These are phyloP conservation scores for Polypterus senegalus DNA, from an alignment of 2,113 vertebrate genomes.

Conservation along the genomic window DNA sequence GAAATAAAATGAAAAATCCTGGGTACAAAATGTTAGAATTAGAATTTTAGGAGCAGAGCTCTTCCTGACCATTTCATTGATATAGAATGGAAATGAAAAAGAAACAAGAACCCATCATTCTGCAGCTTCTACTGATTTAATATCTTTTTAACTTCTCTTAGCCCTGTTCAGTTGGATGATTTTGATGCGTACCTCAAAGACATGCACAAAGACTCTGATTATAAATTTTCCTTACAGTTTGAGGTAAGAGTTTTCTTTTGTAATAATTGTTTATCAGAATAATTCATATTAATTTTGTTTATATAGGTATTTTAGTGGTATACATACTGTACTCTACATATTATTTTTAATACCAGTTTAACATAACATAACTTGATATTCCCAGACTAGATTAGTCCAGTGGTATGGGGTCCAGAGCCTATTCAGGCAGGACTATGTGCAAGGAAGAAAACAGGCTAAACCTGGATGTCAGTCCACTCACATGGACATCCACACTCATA, in stretches of 20 bases:
- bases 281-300: too few species aligned
- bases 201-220: slow-evolving; percentile 94
- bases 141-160: slow-evolving; percentile 36
- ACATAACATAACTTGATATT: neutral
- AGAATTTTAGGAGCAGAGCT: too few species aligned
- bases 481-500: too few species aligned
- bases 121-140: neutral
- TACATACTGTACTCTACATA: neutral
- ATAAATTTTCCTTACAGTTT: slow-evolving; percentile 94
- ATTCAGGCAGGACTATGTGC: too few species aligned
- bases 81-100: neutral
- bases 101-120: neutral
- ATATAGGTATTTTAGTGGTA: neutral
- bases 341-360: too few species aligned
- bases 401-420: too few species aligned
- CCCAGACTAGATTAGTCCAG: neutral
- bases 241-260: slow-evolving; percentile 58
- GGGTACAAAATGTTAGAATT: too few species aligned
- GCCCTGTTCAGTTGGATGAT: slow-evolving; percentile 83
- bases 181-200: slow-evolving; percentile 89
- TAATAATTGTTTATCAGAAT: neutral
- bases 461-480: too few species aligned
- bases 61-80: too few species aligned
- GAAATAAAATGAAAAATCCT: too few species aligned
- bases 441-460: too few species aligned